These are phyloP conservation scores for Dasyurus viverrinus DNA, from an alignment of 2,113 vertebrate species.

Conservation along the genomic window DNA sequence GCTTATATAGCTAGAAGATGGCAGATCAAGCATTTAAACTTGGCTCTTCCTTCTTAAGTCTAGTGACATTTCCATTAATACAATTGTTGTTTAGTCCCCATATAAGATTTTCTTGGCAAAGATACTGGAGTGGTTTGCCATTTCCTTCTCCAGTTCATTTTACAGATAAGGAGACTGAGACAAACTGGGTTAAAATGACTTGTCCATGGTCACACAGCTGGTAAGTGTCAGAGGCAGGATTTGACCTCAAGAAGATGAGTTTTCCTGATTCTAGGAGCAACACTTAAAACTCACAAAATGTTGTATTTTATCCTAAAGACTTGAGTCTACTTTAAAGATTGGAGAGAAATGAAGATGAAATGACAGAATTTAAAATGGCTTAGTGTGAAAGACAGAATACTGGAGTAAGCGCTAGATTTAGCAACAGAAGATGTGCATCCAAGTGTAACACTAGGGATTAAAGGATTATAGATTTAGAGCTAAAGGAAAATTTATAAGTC, in stretches of 20 bases:
- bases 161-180: background rate
- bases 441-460: background rate
- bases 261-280: background rate
- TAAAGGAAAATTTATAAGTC: background rate
- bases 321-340: background rate
- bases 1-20: background rate
- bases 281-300: background rate
- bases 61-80: background rate
- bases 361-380: background rate
- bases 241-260: background rate
- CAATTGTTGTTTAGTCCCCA: background rate
- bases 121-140: background rate
- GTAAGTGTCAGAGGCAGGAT: background rate
- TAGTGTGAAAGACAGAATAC: background rate
- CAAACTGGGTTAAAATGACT: background rate
- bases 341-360: background rate
- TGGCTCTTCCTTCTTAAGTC: background rate
- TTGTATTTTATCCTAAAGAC: background rate
- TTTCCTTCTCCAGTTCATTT: background rate
- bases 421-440: background rate
- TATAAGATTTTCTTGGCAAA: background rate
- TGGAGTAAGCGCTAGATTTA: background rate
- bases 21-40: background rate
- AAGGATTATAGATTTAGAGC: background rate
- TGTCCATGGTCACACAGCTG: background rate